These are phyloP conservation scores for Andricus quercusramuli DNA, from an alignment of 2,888 invertebrate genomes.

Conservation along the genomic window DNA sequence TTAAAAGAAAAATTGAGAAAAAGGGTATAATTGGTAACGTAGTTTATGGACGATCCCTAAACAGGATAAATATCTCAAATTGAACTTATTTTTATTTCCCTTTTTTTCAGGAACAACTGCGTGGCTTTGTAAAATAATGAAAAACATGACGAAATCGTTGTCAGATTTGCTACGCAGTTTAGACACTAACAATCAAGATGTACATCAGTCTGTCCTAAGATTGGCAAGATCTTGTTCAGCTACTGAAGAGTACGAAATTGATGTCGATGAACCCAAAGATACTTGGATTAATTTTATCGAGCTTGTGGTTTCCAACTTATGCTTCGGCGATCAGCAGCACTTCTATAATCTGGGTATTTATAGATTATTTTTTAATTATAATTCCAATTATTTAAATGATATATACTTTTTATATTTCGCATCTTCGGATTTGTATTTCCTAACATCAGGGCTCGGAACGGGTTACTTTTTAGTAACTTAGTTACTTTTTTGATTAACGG, in stretches of 20 bases:
- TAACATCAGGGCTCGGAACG: no score
- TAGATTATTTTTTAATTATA: background rate
- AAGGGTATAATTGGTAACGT: no score
- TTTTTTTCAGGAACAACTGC: conserved; percentile 53
- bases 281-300: conserved; percentile 79
- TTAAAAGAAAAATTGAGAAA: no score
- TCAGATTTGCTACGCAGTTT: conserved; percentile 67
- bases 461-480: no score
- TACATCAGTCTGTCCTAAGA: conserved; percentile 71
- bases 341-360: conserved; percentile 81
- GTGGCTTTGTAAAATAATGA: conserved; percentile 69
- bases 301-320: conserved; percentile 79
- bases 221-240: conserved; percentile 70
- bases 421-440: no score
- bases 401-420: no score
- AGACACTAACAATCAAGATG: conserved; percentile 68
- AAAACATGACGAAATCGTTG: conserved; percentile 70
- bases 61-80: background rate
- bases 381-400: no score
- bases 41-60: no score
- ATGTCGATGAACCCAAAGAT: conserved; percentile 54
- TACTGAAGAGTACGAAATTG: conserved; percentile 58
- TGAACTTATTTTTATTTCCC: background rate
- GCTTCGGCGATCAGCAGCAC: conserved; percentile 80
- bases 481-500: no score